Base-by-base conservation (phyloP, 1,140 invertebrate species). In the Liolophura sinensis region DNA sequence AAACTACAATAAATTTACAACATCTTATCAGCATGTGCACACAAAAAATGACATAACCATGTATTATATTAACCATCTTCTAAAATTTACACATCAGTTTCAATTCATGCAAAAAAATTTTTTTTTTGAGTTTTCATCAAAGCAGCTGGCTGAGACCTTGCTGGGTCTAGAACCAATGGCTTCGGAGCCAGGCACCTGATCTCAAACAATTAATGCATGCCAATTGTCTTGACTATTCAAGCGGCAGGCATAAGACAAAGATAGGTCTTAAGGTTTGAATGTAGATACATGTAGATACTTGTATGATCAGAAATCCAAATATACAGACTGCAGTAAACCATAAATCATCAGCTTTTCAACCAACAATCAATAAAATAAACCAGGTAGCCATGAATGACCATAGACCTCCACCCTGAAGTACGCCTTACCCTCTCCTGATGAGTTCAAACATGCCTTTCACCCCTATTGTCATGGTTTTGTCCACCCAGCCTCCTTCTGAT, bases 391-490 rank as follows among this genome's bases (percentile, higher is more conserved):
- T 5, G 22, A n/a, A 54, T 12, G 7, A 7, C 51, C 3, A 54
- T 54, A 18, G 24, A 47, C 18, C n/a, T 12, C 54, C 24, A 59
- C 51, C 24, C 51, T 20, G 31, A 55, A 49, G 3, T 24, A 54
- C 59, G 0, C 63, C 67, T 51, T 75, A 82, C 80, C 78, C 78
- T 72, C 69, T 70, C 31, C 18, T 55, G 54, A 87, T 86, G 56
- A 86, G 75, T 46, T 84, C 71, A 67, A 86, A 85, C 78, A 87
- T 85, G 31, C 86, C 86, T 58, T 73, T 70, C 40, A 80, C 73
- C 6, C 86, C 86, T 62, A 82, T 74, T 18, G 84, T 86, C 85
- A 86, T 87, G 18, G 85, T 84, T 65, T 76, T 81, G 67, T 87
- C 86, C 18, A 87, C 84, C 86, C 86, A 87, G 40, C 85, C 85